Conservation (phyloP, 2,888 invertebrate genomes). For the Eurytoma adleriae region DNA sequence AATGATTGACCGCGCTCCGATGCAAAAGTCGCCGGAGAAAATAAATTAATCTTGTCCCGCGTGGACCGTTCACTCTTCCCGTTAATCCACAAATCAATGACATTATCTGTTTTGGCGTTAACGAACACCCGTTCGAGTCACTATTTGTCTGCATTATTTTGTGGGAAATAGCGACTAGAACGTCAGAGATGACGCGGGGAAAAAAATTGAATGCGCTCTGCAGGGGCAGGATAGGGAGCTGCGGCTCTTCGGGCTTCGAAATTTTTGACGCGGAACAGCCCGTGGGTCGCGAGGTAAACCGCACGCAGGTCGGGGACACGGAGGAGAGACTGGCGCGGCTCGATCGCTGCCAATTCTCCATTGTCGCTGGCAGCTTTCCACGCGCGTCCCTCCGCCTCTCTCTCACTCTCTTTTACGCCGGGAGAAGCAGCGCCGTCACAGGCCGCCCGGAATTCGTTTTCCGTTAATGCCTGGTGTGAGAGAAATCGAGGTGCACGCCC, state of each 20-base stretch:
- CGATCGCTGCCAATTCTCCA: slow-evolving; percentile 70
- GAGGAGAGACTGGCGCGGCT: slow-evolving; percentile 26
- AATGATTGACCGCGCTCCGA: no score
- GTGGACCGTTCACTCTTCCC: no score
- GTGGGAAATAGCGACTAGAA: no score
- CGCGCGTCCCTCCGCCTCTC: slow-evolving; percentile 35
- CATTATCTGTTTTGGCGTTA: no score
- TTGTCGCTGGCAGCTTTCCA: slow-evolving; percentile 71
- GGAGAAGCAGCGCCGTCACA: not conserved
- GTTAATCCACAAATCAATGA: no score
- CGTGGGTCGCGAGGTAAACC: slow-evolving; percentile 21
- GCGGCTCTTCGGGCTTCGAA: not conserved
- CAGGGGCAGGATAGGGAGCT: no score
- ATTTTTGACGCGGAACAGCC: slow-evolving; percentile 1
- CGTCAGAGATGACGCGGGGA: no score
- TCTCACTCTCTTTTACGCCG: slow-evolving; percentile 9
- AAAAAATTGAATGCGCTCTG: no score
- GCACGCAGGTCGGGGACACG: slow-evolving; percentile 42
- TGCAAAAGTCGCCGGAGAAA: no score
- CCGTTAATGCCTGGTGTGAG: slow-evolving; percentile 39
- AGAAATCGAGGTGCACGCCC: not conserved
- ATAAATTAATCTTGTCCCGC: no score
- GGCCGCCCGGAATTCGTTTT: slow-evolving; percentile 53
- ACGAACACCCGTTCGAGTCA: no score
- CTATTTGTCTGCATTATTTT: no score